A percentile compares a stretch with the other conserved stretches of the same genome.
These are phyloP conservation scores for Pteruthius melanotis DNA, from an alignment of 2,113 vertebrate genomes.

Conservation along the genomic window DNA sequence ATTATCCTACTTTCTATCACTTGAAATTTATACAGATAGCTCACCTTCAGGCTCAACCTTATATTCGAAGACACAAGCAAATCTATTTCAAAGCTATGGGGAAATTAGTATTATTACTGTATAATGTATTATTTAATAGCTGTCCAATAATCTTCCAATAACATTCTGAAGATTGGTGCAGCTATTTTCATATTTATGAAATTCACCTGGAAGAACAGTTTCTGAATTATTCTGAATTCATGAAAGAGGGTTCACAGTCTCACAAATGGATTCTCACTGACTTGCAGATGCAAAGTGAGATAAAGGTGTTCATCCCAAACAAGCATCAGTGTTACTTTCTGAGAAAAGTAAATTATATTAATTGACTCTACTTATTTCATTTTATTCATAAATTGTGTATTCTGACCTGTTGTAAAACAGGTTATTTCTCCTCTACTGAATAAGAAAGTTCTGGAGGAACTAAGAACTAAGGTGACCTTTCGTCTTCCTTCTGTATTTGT, in stretches of 20 bases:
- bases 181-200: slow-evolving; percentile 31
- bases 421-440: not conserved
- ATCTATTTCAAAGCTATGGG: not conserved
- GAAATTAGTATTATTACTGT: not conserved
- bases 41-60: not conserved
- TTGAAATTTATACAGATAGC: not conserved
- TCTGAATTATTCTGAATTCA: slow-evolving; percentile 27
- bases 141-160: not conserved
- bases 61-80: not conserved
- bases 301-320: not conserved
- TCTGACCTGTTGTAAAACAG: not conserved
- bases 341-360: not conserved
- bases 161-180: not conserved
- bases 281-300: not conserved
- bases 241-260: not conserved
- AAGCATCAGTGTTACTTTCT: not conserved
- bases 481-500: not conserved
- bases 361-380: not conserved
- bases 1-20: not conserved
- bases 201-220: not conserved
- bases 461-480: not conserved
- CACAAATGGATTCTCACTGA: slow-evolving; percentile 5
- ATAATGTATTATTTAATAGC: slow-evolving; percentile 17
- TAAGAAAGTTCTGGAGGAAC: not conserved
- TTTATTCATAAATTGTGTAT: not conserved